Evolutionary conservation across 2,888 invertebrate species (phyloP), one percentile per base, ranked within the genome.

Genomic region (Conops quadrifasciatus): DNA sequence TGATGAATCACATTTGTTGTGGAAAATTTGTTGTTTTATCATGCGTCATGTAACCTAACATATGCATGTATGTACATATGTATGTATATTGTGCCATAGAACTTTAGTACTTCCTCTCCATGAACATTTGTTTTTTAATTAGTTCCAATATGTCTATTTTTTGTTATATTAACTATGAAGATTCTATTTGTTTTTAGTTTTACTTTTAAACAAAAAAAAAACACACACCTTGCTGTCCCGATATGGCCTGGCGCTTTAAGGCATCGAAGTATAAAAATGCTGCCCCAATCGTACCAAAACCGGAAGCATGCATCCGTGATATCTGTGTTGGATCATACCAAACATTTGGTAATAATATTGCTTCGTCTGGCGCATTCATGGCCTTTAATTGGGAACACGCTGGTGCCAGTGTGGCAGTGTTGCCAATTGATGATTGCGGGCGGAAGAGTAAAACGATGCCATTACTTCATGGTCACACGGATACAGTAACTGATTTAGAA

Each of bases 181-280:
- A n/a, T n/a, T n/a, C 51, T 71, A 71, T 21, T 72, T 70, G 30
- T 64, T 64, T 67, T 67, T 43, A 30, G 62, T 45, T 67, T 45
- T 63, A 66, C 68, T 51, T 43, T 66, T 68, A 67, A 59, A 36
- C 36, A 36, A 36, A 36, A 9, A 7, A 36, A 36, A 36, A 70
- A 58, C 59, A 53, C 65, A 47, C 67, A 65, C 21, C 11, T 63
- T 19, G 21, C 2, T 36, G 19, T 66, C 51, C 28, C 53, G 36
- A 36, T 59, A 95, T 95, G 95, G 94, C 95, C 87, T 95, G 95
- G 94, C 90, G 96, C 87, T 97, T 97, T 88, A 97, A 97, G 89
- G 95, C 96, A 84, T 97, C 97, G 75, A 98, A 98, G 87, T 98
- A 95, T 87, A 98, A 97, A 90, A 98, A 98, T 92, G 96, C 97